phyloP scores from a whole-genome alignment of 2,888 invertebrate species.

The Creontiades dilutus region DNA sequence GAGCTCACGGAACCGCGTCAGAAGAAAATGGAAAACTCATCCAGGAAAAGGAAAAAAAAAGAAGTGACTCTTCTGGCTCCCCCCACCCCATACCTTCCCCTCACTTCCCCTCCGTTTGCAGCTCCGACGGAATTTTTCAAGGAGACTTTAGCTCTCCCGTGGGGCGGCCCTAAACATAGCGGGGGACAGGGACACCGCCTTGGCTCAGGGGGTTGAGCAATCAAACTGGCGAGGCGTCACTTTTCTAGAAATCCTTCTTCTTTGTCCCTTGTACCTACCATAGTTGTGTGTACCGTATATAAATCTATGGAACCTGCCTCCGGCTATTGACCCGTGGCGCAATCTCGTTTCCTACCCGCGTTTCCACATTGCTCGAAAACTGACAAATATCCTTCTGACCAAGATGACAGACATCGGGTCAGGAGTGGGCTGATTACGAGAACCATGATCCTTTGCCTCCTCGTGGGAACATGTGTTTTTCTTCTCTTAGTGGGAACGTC shows the following conservation, averaged over 20 bases:
- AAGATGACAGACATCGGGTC: too few species aligned
- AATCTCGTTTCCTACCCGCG: too few species aligned
- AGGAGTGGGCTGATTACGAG: too few species aligned
- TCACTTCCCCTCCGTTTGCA: neutral
- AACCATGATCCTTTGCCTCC: too few species aligned
- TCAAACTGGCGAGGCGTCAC: conserved; percentile 25
- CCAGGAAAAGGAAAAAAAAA: conserved; percentile 16
- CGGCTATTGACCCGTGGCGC: too few species aligned
- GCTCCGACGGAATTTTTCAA: conserved; percentile 5
- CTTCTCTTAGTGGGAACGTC: too few species aligned
- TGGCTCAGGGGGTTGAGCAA: neutral
- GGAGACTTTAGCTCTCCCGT: conserved; percentile 26
- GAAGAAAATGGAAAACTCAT: conserved; percentile 35
- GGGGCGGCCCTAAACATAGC: conserved; percentile 27
- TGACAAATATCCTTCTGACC: too few species aligned
- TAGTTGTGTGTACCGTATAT: too few species aligned
- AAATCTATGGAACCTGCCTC: too few species aligned
- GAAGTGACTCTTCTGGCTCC: conserved; percentile 5
- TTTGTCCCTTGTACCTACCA: too few species aligned
- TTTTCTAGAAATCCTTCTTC: neutral
- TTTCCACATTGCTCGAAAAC: too few species aligned
- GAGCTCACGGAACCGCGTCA: conserved; percentile 35
- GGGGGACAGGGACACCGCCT: neutral
- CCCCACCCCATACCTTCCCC: neutral
- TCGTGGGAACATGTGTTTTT: too few species aligned